Conservation (phyloP, 2,797 vertebrate genomes). For the Balearica regulorum region DNA sequence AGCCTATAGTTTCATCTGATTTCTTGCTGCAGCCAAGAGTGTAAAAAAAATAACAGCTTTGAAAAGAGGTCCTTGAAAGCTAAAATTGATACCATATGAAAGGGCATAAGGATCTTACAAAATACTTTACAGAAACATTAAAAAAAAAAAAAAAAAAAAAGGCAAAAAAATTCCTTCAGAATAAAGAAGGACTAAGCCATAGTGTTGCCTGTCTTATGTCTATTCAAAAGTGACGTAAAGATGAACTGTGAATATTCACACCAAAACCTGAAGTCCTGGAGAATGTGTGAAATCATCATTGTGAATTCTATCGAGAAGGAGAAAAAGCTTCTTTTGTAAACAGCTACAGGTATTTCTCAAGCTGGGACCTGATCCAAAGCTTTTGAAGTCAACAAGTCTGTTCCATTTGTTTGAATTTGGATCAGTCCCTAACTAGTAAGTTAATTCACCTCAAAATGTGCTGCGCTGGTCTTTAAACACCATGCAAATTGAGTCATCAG, state of each 20-base stretch:
- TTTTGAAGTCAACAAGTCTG: not conserved
- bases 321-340: not conserved
- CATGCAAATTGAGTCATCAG: not conserved
- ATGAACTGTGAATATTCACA: not conserved
- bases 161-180: not conserved
- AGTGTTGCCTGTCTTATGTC: not conserved
- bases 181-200: not conserved
- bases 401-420: not conserved
- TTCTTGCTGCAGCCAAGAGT: not conserved
- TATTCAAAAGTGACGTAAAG: not conserved
- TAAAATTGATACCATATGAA: not conserved
- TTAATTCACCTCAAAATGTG: not conserved
- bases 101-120: not conserved
- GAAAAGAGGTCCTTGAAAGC: not conserved
- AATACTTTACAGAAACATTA: not conserved
- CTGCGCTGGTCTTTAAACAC: not conserved
- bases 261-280: not conserved
- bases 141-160: not conserved
- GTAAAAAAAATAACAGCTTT: slow-evolving; percentile 9
- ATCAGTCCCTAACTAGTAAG: not conserved
- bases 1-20: not conserved
- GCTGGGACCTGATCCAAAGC: not conserved
- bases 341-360: not conserved
- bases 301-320: not conserved
- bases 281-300: not conserved